Evolutionary conservation across 1,140 invertebrate genomes (phyloP).

Genomic region (Drosophila orena): DNA sequence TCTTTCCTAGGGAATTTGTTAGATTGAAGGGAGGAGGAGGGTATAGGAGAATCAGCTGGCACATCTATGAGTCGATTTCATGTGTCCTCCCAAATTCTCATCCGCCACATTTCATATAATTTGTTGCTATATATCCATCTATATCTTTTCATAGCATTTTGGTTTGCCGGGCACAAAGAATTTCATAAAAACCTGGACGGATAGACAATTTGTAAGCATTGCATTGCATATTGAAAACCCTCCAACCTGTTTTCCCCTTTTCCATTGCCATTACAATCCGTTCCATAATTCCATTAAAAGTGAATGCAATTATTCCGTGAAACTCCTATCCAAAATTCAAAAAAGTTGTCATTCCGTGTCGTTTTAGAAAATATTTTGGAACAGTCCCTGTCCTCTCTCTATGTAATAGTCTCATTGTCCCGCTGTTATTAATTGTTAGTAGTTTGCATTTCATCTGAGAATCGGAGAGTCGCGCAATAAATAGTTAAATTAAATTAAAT

Average conservation of each 20-base stretch:
- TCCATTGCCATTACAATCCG: conserved; percentile 17
- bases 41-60: not conserved
- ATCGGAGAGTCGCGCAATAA: conserved; percentile 12
- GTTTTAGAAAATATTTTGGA: conserved; percentile 36
- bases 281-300: conserved; percentile 4
- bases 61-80: conserved; percentile 41
- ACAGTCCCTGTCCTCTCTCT: conserved; percentile 15
- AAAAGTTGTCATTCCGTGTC: conserved; percentile 44
- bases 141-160: conserved; percentile 81
- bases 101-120: conserved; percentile 59
- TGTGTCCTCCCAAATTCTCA: conserved; percentile 18
- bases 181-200: conserved; percentile 83
- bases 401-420: conserved; percentile 37
- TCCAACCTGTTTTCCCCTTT: conserved; percentile 28
- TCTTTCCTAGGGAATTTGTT: not conserved
- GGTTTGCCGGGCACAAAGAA: conserved; percentile 82
- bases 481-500: not conserved
- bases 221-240: conserved; percentile 64
- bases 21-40: not conserved
- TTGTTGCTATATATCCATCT: conserved; percentile 77
- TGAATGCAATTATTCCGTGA: conserved; percentile 53
- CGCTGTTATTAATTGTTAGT: conserved; percentile 20
- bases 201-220: conserved; percentile 83
- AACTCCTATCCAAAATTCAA: conserved; percentile 31
- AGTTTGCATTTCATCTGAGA: conserved; percentile 19